Evolutionary conservation across 2,888 invertebrate genomes (phyloP).

Genomic region (Aleiodes testaceus): DNA sequence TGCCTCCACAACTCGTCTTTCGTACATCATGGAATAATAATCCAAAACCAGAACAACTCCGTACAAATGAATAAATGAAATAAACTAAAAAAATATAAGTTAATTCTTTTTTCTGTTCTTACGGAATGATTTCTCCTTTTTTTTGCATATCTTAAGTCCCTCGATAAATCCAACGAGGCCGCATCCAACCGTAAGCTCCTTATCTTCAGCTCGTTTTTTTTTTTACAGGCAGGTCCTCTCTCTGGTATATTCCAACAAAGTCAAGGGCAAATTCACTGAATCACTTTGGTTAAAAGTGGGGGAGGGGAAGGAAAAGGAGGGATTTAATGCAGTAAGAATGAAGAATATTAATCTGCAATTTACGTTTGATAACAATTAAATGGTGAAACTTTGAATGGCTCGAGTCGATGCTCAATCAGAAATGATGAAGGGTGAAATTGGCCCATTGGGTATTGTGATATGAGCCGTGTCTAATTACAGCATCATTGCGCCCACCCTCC

Average conservation of each 20-base stretch:
- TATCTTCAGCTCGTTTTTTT: conserved; percentile 3
- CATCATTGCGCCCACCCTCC: conserved; percentile 57
- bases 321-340: conserved; percentile 35
- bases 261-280: conserved; percentile 18
- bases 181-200: conserved; percentile 23
- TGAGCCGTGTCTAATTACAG: conserved; percentile 71
- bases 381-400: too few species aligned
- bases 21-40: neutral
- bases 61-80: neutral
- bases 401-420: too few species aligned
- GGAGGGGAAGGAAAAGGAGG: conserved; percentile 8
- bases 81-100: neutral
- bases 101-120: neutral
- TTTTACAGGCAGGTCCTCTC: conserved; percentile 3
- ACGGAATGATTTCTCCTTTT: conserved; percentile 9
- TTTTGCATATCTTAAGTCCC: conserved; percentile 17
- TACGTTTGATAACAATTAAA: conserved; percentile 66
- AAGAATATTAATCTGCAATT: conserved; percentile 61
- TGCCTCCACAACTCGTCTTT: conserved; percentile 25
- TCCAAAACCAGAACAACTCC: conserved; percentile 19
- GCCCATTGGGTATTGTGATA: conserved; percentile 56
- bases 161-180: conserved; percentile 16
- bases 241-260: neutral
- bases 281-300: neutral
- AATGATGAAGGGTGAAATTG: conserved; percentile 10